Conservation (phyloP, 2,888 invertebrate genomes). For the Agrochola circellaris region DNA sequence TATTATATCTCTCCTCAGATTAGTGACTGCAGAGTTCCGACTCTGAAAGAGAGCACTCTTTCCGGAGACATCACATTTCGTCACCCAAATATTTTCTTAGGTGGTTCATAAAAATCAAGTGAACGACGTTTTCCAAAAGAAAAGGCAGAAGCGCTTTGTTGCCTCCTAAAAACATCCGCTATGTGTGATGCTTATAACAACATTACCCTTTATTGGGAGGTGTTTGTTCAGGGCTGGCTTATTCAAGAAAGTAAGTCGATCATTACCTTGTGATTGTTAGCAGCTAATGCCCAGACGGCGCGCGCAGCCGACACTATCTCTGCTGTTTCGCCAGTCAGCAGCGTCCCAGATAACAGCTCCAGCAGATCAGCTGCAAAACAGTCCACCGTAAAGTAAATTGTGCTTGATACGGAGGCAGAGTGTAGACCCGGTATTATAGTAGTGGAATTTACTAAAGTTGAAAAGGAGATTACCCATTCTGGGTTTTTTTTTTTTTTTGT, state of each 20-base stretch:
- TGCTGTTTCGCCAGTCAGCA: constrained; percentile 80
- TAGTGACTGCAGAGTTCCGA: background rate
- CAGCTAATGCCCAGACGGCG: constrained; percentile 92
- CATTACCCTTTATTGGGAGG: too few species aligned
- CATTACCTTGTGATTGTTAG: constrained; percentile 92
- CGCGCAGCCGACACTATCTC: constrained; percentile 86
- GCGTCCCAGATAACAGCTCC: constrained; percentile 80
- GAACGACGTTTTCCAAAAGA: background rate
- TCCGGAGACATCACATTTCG: background rate
- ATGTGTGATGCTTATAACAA: background rate
- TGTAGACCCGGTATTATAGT: background rate
- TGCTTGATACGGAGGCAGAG: background rate
- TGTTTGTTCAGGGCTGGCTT: background rate
- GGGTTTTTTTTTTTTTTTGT: too few species aligned
- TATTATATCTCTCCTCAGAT: background rate
- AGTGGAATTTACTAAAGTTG: background rate
- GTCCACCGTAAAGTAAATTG: background rate
- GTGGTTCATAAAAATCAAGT: background rate
- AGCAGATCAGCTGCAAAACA: constrained; percentile 80
- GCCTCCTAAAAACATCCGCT: background rate
- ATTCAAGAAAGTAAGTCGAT: background rate
- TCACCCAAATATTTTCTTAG: background rate
- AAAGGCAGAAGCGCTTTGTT: background rate
- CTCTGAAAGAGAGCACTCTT: background rate
- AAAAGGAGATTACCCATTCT: too few species aligned